These are phyloP conservation scores for Microcebus griseorufus DNA, from an alignment of 2,113 vertebrate species.

Conservation along the genomic window DNA sequence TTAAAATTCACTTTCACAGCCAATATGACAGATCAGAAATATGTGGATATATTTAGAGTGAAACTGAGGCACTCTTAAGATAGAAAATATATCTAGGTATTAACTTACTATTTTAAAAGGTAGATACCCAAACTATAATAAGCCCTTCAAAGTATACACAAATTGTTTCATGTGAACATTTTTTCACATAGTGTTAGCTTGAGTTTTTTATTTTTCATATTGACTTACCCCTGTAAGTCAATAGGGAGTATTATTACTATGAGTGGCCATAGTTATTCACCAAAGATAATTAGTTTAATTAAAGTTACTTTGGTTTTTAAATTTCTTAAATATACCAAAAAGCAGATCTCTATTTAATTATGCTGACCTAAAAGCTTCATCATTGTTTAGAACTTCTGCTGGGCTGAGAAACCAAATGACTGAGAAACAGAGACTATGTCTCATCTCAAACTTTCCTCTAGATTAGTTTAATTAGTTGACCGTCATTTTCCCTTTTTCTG, in stretches of 20 bases:
- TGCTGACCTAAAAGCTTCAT: neutral
- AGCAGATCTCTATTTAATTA: neutral
- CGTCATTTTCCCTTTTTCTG: neutral
- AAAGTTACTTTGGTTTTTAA: neutral
- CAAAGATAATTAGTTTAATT: slow-evolving; percentile 9
- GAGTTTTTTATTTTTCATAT: neutral
- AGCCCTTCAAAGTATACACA: neutral
- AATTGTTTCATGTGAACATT: neutral
- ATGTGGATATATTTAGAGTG: neutral
- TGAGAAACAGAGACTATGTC: neutral
- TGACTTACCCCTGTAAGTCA: neutral
- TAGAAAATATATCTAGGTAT: neutral
- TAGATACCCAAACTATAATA: neutral
- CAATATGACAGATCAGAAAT: neutral
- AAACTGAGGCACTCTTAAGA: neutral
- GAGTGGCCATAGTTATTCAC: neutral
- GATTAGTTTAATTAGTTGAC: neutral
- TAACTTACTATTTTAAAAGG: neutral
- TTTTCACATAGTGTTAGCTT: neutral
- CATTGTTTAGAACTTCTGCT: neutral
- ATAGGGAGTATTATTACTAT: too few relatives aligned
- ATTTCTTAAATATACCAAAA: neutral
- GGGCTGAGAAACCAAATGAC: neutral
- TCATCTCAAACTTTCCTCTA: neutral
- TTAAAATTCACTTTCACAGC: neutral